phyloP scores from a whole-genome alignment of 35 echinoderm and acorn worm species.

The Ophioderma brevispina region DNA sequence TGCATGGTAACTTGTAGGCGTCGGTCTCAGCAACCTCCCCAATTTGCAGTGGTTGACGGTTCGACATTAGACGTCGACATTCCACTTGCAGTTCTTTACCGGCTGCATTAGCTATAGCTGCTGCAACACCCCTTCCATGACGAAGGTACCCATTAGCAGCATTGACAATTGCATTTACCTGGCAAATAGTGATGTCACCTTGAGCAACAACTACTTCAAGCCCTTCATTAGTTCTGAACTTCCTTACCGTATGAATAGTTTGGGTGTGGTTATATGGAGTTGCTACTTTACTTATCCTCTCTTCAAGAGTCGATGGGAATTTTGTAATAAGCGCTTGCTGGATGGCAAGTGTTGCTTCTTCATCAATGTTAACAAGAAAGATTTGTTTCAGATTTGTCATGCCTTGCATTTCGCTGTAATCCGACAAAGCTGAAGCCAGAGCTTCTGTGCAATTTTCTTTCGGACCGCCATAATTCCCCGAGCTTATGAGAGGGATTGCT shows the following conservation, averaged over 20 bases:
- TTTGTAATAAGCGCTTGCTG: not conserved
- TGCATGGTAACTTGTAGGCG: slow-evolving; percentile 21
- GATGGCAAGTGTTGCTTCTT: not conserved
- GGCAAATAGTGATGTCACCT: slow-evolving; percentile 28
- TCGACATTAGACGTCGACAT: slow-evolving; percentile 4
- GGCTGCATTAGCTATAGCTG: slow-evolving; percentile 20
- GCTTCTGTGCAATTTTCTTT: slow-evolving; percentile 15
- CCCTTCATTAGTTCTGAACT: not conserved
- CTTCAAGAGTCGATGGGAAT: not conserved
- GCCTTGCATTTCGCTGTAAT: not conserved
- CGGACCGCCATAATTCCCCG: not conserved
- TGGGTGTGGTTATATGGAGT: not conserved
- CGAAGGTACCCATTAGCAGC: slow-evolving; percentile 38
- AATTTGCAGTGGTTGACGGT: slow-evolving; percentile 10
- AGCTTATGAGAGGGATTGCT: slow-evolving; percentile 22
- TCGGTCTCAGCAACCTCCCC: slow-evolving; percentile 36
- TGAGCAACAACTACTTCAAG: not conserved
- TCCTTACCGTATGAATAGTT: not conserved
- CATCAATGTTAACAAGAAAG: slow-evolving; percentile 1
- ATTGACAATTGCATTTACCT: slow-evolving; percentile 55
- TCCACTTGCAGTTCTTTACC: slow-evolving; percentile 19
- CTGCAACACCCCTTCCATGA: slow-evolving; percentile 42
- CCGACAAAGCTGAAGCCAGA: not conserved
- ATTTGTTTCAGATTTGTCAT: not conserved
- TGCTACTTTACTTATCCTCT: too few relatives aligned